These are phyloP conservation scores for Ctena decussata DNA, from an alignment of 2,888 invertebrate genomes.

Conservation along the genomic window DNA sequence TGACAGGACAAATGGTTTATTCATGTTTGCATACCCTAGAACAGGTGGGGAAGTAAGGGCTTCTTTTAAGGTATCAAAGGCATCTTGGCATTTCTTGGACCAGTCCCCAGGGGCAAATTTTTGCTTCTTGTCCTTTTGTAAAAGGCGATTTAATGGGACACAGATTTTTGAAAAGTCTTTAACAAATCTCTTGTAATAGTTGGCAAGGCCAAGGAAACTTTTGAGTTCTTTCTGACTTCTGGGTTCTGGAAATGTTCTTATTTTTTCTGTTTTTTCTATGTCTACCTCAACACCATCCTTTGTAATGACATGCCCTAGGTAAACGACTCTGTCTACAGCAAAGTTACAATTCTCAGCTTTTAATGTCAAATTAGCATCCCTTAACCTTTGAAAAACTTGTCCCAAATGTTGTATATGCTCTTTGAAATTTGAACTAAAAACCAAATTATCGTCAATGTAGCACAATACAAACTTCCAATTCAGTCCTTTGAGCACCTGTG, in stretches of 20 bases:
- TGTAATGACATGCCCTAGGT: constrained; percentile 25
- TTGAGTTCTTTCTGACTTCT: constrained; percentile 36
- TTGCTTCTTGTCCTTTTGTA: constrained; percentile 39
- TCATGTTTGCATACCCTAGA: constrained; percentile 53
- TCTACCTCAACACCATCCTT: constrained; percentile 47
- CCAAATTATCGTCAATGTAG: constrained; percentile 65
- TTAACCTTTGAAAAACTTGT: constrained; percentile 53
- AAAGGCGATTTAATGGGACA: constrained; percentile 46
- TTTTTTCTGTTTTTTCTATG: constrained; percentile 28
- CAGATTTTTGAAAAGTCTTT: constrained; percentile 48
- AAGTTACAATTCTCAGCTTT: constrained; percentile 66
- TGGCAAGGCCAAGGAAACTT: constrained; percentile 54
- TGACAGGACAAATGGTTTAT: constrained; percentile 44
- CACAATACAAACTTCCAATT: constrained; percentile 69
- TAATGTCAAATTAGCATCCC: constrained; percentile 52
- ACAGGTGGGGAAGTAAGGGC: constrained; percentile 50
- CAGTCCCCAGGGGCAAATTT: constrained; percentile 23
- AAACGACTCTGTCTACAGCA: constrained; percentile 29
- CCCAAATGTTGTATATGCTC: constrained; percentile 60
- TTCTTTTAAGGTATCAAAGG: constrained; percentile 44
- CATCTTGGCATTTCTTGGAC: constrained; percentile 26
- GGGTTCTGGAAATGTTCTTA: constrained; percentile 40
- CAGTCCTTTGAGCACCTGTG: constrained; percentile 60
- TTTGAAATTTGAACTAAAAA: constrained; percentile 60
- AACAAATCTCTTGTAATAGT: constrained; percentile 63